Conservation (phyloP, 2,797 vertebrate species). For the Eidolon dupreanum region DNA sequence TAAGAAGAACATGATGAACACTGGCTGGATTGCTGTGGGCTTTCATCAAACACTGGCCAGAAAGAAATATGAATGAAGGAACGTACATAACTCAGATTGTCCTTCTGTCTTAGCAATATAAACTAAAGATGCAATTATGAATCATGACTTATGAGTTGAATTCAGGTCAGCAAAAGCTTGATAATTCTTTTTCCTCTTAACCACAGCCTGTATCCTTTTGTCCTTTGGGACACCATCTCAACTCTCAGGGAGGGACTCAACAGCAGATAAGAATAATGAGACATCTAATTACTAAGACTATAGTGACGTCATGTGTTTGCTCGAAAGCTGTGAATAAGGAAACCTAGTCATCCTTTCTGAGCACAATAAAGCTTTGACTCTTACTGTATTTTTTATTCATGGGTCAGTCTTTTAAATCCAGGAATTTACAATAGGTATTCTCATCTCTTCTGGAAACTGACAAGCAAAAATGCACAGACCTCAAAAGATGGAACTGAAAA, state of each 20-base stretch:
- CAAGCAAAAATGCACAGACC: background rate
- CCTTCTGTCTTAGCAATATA: background rate
- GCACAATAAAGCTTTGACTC: background rate
- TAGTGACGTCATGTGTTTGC: background rate
- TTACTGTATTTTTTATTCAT: background rate
- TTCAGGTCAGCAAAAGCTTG: slow-evolving; percentile 39
- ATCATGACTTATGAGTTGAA: background rate
- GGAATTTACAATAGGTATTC: background rate
- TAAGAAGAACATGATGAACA: background rate
- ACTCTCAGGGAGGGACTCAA: background rate
- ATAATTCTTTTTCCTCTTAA: slow-evolving; percentile 20
- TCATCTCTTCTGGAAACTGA: background rate
- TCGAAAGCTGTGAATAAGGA: background rate
- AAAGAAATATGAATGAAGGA: slow-evolving; percentile 47
- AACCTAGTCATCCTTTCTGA: background rate
- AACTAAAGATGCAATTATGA: slow-evolving; percentile 31
- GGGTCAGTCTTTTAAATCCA: background rate
- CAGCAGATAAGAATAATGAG: background rate
- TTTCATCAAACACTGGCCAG: slow-evolving; percentile 44
- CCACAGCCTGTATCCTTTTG: background rate
- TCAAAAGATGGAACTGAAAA: slow-evolving; percentile 19
- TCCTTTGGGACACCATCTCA: background rate
- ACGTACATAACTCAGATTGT: slow-evolving; percentile 32
- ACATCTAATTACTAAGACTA: background rate
- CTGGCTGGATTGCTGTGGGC: slow-evolving; percentile 32